phyloP scores from a whole-genome alignment of 2,797 vertebrate genomes.

The Silurus aristotelis region DNA sequence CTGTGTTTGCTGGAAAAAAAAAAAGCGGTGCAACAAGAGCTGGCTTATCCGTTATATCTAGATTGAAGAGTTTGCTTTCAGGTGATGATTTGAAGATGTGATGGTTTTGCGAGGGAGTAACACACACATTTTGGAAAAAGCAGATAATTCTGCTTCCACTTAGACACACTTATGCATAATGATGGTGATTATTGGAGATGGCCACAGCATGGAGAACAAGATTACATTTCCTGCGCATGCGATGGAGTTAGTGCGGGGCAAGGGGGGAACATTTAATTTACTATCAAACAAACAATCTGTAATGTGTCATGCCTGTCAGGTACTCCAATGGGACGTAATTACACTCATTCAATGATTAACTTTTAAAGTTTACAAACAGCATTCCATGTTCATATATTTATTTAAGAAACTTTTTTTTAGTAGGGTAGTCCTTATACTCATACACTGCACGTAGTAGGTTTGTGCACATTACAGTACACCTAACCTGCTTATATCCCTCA shows the following conservation, averaged over 20 bases:
- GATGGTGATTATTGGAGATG: slow-evolving; percentile 51
- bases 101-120: slow-evolving; percentile 42
- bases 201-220: slow-evolving; percentile 32
- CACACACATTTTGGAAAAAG: slow-evolving; percentile 21
- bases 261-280: neutral
- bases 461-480: neutral
- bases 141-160: slow-evolving; percentile 41
- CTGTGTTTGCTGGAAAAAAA: neutral
- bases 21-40: neutral
- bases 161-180: slow-evolving; percentile 46
- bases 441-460: neutral
- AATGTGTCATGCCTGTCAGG: neutral
- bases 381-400: neutral
- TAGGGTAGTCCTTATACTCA: neutral
- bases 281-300: slow-evolving; percentile 15
- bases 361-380: neutral
- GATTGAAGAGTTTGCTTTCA: slow-evolving; percentile 45
- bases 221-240: slow-evolving; percentile 40
- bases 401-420: neutral
- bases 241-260: too few relatives aligned
- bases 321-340: neutral
- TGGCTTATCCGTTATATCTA: slow-evolving; percentile 9
- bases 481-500: neutral
- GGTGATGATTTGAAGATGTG: slow-evolving; percentile 34
- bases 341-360: neutral